Evolutionary conservation across 2,113 vertebrate species (phyloP), one percentile per base, ranked within the genome.

Genomic region (Hypanus sabinus): DNA sequence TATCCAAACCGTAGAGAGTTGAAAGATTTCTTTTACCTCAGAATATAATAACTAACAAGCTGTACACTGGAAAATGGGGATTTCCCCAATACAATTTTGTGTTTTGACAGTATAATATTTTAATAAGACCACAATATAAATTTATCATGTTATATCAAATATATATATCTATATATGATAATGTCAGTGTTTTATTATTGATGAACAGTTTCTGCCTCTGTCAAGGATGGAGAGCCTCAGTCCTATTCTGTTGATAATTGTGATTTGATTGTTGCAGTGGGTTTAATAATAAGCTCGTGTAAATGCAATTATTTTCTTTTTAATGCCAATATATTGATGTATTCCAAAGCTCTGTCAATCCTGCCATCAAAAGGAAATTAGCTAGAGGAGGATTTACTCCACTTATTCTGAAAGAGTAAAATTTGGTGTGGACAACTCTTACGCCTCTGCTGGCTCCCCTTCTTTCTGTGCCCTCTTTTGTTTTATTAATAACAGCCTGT

Each of bases 231-330:
- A 65, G 16, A 33, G 60, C 30, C 16, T 65, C 60, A 33, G 5
- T 65, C 30, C 60, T 33, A 68, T 33, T 65, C 30, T 85, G 60
- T 20, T n/a, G 85, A n/a, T 65, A 14, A 65, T 65, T 90, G 57
- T 90, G 60, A 90, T 65, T 90, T 90, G 85, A 33, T 90, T 90
- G 85, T 62, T 90, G 85, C 30, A 90, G 60, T 65, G n/a, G 85
- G 85, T 90, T 90, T 65, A 68, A 90, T 62, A 90, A 90, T 68
- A 90, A 68, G 60, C n/a, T 33, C 6, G n/a, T 65, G 20, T 16
- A 90, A 65, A 65, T 90, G 57, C 30, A n/a, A 85, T 12, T 1
- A 2, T 90, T 65, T 88, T 76, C 0, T n/a, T 30, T 22, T n/a
- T 2, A 8, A 20, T 30, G 16, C 60, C 85, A 65, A 33, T 65